Base-by-base conservation (phyloP, 2,797 vertebrate genomes). In the Xenops minutus region DNA sequence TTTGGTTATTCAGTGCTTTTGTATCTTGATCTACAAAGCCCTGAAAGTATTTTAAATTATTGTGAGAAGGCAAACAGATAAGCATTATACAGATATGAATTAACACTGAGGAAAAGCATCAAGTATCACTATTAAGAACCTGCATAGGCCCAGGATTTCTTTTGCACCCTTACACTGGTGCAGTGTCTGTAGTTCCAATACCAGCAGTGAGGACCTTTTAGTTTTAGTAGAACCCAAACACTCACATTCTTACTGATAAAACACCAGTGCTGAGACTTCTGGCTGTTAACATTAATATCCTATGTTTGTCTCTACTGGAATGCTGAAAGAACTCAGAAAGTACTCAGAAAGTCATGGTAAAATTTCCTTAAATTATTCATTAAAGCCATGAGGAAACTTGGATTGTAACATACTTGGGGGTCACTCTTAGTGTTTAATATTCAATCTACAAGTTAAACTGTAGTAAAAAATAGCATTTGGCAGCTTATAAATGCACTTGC, bases 141-240 rank as follows among this genome's bases (percentile, higher is more conserved):
- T 56, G 22, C 34, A 39, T 10, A 71, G 79, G 61, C 15, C 14
- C 36, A 34, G 54, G 46, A 29, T 43, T 62, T 69, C 23, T 61
- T 81, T 44, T 62, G 58, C 79, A 44, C 11, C 5, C 12, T 58
- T 46, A 39, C 10, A 19, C 6, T 49, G 14, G 7, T 6, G 2
- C 26, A 41, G 23, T 13, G 27, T 32, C 34, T 41, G 22, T 17
- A 54, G 19, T 13, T 82, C 23, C 20, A 14, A 8, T 23, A 54
- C 5, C 8, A 66, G 30, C 12, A 27, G 29, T 0, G 5, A 61
- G 17, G 3, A 51, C 22, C 11, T 39, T 27, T 43, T 0, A 0
- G 6, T 56, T 77, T 78, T 44, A 41, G 37, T 8, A 85, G 61
- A n/a, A 44, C 20, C 20, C 44, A 44, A 89, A 68, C 5, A 19